Conservation (phyloP, 2,113 vertebrate species). For the Phyllopteryx taeniolatus region DNA sequence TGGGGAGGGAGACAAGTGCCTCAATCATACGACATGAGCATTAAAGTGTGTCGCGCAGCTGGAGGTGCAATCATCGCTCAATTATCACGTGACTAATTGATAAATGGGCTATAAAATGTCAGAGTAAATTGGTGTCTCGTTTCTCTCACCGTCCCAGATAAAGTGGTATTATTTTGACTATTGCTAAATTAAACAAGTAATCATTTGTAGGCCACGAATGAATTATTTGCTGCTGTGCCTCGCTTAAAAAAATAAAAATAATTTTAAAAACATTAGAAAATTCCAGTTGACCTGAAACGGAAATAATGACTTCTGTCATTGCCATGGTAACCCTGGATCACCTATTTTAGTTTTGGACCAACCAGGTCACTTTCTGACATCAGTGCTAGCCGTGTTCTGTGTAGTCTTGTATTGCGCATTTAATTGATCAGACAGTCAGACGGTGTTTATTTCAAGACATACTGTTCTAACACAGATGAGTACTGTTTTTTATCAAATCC, state of each 20-base stretch:
- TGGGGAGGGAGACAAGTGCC: conserved; percentile 9
- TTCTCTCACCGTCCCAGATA: background rate
- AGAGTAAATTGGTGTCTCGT: background rate
- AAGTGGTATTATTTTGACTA: background rate
- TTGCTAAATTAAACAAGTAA: background rate
- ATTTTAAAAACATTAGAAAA: too few relatives aligned
- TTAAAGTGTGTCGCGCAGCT: background rate
- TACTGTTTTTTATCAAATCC: background rate
- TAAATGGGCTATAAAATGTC: background rate
- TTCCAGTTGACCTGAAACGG: background rate
- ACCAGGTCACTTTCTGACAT: background rate
- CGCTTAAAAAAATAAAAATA: background rate
- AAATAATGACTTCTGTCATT: background rate
- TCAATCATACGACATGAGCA: background rate
- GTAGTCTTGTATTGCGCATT: background rate
- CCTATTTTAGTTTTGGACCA: background rate
- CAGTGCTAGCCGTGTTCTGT: background rate
- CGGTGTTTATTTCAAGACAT: too few relatives aligned
- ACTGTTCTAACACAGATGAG: background rate
- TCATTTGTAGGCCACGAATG: background rate
- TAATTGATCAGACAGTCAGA: background rate
- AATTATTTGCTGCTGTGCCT: background rate
- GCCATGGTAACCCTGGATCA: background rate
- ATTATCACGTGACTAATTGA: background rate
- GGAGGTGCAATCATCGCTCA: background rate